Conservation (phyloP, 2,113 vertebrate species). For the Aspidoscelis tigris region DNA sequence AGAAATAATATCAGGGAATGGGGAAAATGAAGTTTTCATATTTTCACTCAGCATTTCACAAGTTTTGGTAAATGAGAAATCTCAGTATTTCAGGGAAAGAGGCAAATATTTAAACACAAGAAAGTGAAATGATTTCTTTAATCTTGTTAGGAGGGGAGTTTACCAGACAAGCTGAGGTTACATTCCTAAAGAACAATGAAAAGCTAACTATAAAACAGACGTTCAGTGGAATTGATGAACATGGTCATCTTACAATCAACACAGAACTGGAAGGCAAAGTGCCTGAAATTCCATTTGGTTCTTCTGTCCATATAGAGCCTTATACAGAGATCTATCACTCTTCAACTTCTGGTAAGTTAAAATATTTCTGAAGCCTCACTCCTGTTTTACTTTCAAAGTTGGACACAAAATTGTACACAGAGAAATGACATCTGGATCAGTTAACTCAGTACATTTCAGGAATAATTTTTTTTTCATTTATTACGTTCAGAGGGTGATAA, state of each 20-base stretch:
- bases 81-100: not conserved
- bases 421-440: not conserved
- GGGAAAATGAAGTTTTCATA: not conserved
- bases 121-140: not conserved
- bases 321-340: constrained; percentile 92
- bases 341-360: constrained; percentile 75
- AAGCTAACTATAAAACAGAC: constrained; percentile 85
- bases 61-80: not conserved
- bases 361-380: accelerated
- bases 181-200: constrained; percentile 84
- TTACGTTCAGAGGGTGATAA: too few relatives aligned
- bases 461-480: not conserved
- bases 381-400: not conserved
- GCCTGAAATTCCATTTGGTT: constrained; percentile 77
- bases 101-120: not conserved
- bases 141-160: constrained; percentile 85
- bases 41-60: not conserved
- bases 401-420: not conserved
- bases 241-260: constrained; percentile 90
- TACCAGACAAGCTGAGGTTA: constrained; percentile 86
- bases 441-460: not conserved
- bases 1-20: not conserved
- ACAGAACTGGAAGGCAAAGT: constrained; percentile 88
- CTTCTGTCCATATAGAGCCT: constrained; percentile 84
- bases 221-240: constrained; percentile 91